Conservation (phyloP, 2,113 vertebrate species). For the Mionectes macconnelli region DNA sequence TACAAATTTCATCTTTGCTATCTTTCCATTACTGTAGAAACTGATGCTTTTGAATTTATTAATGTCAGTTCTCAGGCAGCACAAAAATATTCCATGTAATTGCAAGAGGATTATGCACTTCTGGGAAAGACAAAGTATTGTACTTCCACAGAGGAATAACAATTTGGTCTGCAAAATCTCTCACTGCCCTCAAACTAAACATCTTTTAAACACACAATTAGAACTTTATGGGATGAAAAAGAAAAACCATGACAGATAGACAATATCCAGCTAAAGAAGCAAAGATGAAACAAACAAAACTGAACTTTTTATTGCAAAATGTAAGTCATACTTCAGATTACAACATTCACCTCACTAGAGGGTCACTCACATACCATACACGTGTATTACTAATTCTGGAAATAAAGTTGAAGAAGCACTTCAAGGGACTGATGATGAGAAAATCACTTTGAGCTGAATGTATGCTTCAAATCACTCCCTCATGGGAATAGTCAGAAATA, state of each 20-base stretch:
- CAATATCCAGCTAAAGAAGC: not conserved
- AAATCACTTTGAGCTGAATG: not conserved
- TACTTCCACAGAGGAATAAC: slow-evolving; percentile 51
- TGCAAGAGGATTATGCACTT: slow-evolving; percentile 51
- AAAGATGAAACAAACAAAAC: not conserved
- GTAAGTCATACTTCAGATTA: not conserved
- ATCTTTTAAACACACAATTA: slow-evolving; percentile 38
- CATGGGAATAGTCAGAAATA: not conserved
- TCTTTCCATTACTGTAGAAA: not conserved
- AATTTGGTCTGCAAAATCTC: slow-evolving; percentile 56
- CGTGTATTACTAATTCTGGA: not conserved
- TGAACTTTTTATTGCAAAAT: not conserved
- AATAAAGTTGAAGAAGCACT: not conserved
- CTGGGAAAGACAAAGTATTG: slow-evolving; percentile 45
- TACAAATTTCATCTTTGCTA: not conserved
- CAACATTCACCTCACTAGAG: not conserved
- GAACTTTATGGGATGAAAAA: not conserved
- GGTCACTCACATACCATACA: not conserved
- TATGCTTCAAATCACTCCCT: not conserved
- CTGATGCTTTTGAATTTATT: not conserved
- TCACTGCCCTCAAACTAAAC: slow-evolving; percentile 52
- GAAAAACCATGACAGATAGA: not conserved
- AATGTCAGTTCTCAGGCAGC: slow-evolving; percentile 2
- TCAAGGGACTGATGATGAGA: not conserved
- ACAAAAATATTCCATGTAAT: slow-evolving; percentile 27